Evolutionary conservation across 2,888 invertebrate genomes (phyloP), one percentile per base, ranked within the genome.

Genomic region (Eilema caniola): DNA sequence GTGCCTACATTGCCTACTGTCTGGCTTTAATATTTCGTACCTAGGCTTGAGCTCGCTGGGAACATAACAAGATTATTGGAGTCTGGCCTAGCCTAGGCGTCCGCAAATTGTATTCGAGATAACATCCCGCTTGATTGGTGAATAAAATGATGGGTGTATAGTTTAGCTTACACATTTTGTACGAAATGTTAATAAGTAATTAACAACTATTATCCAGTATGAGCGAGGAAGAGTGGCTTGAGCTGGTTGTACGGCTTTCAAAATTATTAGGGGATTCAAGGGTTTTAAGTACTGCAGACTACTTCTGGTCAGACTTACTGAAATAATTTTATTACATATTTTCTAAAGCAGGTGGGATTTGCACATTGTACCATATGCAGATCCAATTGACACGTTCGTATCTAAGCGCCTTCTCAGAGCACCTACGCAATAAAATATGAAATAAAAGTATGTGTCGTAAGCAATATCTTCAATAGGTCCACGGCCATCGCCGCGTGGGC

Each of bases 401-500:
- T 69, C 28, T 67, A 71, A 79, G 71, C 69, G 33, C 4, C 28
- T 33, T 62, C 60, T 60, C 61, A 62, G 57, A 57, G 41, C 66
- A 66, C 66, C 66, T 66, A 81, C 81, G 69, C 64, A 31, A 25
- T 2, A 59, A 20, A 68, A 68, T 71, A 79, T 73, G 73, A 75
- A 81, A 81, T 81, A 73, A 82, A 78, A 70, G 53, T 70, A 67
- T 60, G 73, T 79, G 79, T 81, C 72, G 83, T 81, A 81, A 79
- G 66, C 62, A 31, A 62, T 25, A 47, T 73, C 41, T 76, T 80
- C 79, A 80, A 82, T 81, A 78, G 59, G 80, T 77, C 82, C 86
- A 83, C 75, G 85, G 85, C 73, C 85, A 67, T 57, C 64, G 71
- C 53, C 79, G 77, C 73, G 87, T 87, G 79, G 88, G 88, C 70